phyloP scores from a whole-genome alignment of 1,140 invertebrate genomes.

The Asbolus verrucosus region DNA sequence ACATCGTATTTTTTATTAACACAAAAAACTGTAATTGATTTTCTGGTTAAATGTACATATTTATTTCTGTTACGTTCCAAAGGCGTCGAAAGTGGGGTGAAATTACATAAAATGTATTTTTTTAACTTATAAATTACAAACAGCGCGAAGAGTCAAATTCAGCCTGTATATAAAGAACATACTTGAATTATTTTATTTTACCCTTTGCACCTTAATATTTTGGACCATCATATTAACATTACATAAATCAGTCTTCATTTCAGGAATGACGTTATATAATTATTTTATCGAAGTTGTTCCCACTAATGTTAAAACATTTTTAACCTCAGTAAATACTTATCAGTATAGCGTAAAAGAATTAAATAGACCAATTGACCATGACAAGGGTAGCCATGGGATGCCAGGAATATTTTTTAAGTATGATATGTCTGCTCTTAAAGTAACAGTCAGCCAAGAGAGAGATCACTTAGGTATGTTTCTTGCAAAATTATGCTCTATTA shows the following conservation, averaged over 20 bases:
- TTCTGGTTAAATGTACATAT: too few species aligned
- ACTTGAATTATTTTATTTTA: too few species aligned
- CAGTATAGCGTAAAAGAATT: conserved; percentile 95
- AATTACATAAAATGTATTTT: too few species aligned
- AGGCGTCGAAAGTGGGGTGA: too few species aligned
- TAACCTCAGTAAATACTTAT: conserved; percentile 81
- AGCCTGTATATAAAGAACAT: too few species aligned
- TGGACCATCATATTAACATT: too few species aligned
- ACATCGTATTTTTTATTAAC: too few species aligned
- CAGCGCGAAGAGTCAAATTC: too few species aligned
- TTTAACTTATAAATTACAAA: too few species aligned
- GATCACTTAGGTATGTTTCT: conserved; percentile 85
- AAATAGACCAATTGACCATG: conserved; percentile 78
- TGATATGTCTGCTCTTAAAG: conserved; percentile 89
- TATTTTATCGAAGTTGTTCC: conserved; percentile 97
- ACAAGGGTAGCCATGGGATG: conserved; percentile 88
- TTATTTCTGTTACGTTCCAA: too few species aligned
- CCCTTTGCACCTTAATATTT: too few species aligned
- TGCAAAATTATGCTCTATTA: conserved; percentile 87
- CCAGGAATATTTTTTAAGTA: conserved; percentile 97
- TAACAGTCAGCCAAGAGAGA: conserved; percentile 85
- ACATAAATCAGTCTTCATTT: conserved; percentile 61
- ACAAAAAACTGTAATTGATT: too few species aligned
- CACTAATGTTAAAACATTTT: conserved; percentile 85
- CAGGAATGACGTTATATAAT: conserved; percentile 86